phyloP scores from a whole-genome alignment of 2,797 vertebrate genomes.

The Phoxinus dragarum region DNA sequence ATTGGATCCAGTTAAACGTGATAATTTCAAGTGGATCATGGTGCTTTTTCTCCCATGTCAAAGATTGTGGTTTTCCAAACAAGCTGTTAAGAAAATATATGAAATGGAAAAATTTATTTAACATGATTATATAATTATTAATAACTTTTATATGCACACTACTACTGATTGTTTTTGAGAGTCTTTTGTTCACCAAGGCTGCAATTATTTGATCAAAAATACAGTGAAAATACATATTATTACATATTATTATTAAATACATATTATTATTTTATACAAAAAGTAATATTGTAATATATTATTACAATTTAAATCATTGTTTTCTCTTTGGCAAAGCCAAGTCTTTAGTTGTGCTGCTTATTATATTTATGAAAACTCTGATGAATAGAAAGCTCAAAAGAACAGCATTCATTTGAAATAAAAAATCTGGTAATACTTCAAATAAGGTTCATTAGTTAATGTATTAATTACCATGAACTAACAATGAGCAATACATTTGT shows the following conservation, averaged over 20 bases:
- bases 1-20: not conserved
- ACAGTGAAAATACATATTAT: not conserved
- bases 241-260: too few relatives aligned
- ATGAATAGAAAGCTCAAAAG: too few relatives aligned
- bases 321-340: too few relatives aligned
- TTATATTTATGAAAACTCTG: not conserved
- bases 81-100: not conserved
- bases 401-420: too few relatives aligned
- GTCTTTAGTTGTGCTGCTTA: not conserved
- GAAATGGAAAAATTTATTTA: not conserved
- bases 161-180: not conserved
- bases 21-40: not conserved
- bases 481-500: too few relatives aligned
- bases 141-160: not conserved
- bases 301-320: not conserved
- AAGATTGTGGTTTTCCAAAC: not conserved
- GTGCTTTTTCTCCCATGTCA: not conserved
- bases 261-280: too few relatives aligned
- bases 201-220: not conserved
- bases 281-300: not conserved
- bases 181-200: not conserved
- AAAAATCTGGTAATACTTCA: too few relatives aligned
- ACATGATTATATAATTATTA: not conserved
- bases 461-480: too few relatives aligned
- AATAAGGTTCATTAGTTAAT: too few relatives aligned